These are phyloP conservation scores for Bicyclus anynana DNA, from an alignment of 1,140 invertebrate species.

Conservation along the genomic window DNA sequence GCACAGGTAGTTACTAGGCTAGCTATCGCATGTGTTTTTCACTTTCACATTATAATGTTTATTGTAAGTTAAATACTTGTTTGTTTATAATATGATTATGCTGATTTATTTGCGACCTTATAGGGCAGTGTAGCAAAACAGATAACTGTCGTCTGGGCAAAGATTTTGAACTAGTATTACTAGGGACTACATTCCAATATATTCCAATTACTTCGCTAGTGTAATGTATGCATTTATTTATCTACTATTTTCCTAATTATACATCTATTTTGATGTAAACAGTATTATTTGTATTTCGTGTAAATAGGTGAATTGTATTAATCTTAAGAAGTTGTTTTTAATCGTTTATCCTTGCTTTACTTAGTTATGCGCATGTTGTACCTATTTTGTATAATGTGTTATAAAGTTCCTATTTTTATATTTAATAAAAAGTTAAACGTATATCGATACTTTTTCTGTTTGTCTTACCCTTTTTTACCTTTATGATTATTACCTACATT, in stretches of 20 bases:
- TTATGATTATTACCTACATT: no score
- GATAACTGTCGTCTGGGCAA: constrained; percentile 4
- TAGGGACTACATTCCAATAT: background rate
- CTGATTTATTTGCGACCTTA: background rate
- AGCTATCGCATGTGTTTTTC: constrained; percentile 1
- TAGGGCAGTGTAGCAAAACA: background rate
- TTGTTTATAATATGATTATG: constrained; percentile 5
- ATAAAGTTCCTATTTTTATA: background rate
- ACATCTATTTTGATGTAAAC: background rate
- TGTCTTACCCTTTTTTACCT: no score
- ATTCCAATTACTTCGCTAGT: background rate
- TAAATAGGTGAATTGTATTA: no score
- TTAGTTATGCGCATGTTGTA: no score
- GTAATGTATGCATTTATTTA: background rate
- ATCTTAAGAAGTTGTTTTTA: background rate
- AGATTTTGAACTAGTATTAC: constrained; percentile 11
- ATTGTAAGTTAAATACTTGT: constrained; percentile 3
- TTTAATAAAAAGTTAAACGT: background rate
- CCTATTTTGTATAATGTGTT: background rate
- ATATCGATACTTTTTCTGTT: background rate
- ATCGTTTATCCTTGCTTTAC: background rate
- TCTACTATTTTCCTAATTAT: background rate
- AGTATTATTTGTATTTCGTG: background rate
- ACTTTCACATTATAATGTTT: constrained; percentile 5
- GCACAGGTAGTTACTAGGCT: constrained; percentile 5